These are phyloP conservation scores for Myotis yumanensis DNA, from an alignment of 2,113 vertebrate species.

Conservation along the genomic window DNA sequence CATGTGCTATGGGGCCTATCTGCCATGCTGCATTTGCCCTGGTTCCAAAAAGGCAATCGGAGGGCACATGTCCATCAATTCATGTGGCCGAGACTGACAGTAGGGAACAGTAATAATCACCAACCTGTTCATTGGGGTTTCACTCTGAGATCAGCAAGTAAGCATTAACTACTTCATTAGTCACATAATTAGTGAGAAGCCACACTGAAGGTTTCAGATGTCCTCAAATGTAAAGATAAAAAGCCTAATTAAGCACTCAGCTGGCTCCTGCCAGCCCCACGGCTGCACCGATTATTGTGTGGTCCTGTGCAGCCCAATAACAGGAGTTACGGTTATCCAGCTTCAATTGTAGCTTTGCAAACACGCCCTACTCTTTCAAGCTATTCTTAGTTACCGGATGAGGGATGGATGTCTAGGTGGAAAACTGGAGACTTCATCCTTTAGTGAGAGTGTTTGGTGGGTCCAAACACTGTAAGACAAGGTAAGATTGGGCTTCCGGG, in stretches of 20 bases:
- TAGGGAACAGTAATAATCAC: constrained; percentile 72
- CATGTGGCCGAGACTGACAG: constrained; percentile 75
- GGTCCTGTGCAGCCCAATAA: constrained; percentile 65
- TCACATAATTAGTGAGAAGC: constrained; percentile 93
- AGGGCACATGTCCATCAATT: constrained; percentile 74
- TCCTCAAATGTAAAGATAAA: constrained; percentile 88
- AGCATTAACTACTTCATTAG: constrained; percentile 96
- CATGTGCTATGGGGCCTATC: constrained; percentile 82
- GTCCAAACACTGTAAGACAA: background rate
- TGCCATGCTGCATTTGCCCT: constrained; percentile 73
- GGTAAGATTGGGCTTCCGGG: background rate
- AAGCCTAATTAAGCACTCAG: constrained; percentile 90
- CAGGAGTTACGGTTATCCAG: constrained; percentile 7
- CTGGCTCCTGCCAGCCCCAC: constrained; percentile 85
- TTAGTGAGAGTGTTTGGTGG: background rate
- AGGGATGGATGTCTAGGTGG: rapidly evolving
- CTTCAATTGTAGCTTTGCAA: background rate
- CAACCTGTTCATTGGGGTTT: constrained; percentile 82
- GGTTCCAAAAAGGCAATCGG: constrained; percentile 76
- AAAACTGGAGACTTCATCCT: background rate
- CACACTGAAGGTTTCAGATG: constrained; percentile 89
- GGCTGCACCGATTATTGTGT: constrained; percentile 85
- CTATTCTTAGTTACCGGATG: constrained; percentile 28
- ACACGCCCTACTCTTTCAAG: background rate
- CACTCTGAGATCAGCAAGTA: constrained; percentile 88